Base-by-base conservation (phyloP, 2,888 invertebrate species). In the Melieria crassipennis region DNA sequence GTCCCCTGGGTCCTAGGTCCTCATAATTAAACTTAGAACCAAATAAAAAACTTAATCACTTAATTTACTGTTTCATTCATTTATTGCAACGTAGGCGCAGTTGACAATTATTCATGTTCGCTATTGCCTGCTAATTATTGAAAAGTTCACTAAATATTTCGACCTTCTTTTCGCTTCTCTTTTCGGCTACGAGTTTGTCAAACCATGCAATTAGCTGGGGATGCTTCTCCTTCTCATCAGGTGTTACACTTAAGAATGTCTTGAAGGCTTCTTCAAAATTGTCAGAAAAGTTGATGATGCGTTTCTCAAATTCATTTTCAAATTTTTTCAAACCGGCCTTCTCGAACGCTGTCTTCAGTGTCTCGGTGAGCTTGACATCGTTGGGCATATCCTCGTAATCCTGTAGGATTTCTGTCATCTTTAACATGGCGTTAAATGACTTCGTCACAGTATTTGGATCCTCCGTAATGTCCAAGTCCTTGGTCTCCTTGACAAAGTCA, bases 401-500 rank as follows among this genome's bases (percentile, higher is more conserved):
- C n/a, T 67, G n/a, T 50, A 67, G 48, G 9, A 67, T 67, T 10
- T 50, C 43, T 4, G 67, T 67, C 3, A 67, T 42, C 10, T 57
- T 67, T 45, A 67, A 60, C 67, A 67, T 67, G 42, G 67, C 48
- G 43, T 58, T 60, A 45, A 67, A 67, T 13, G 60, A 60, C 7
- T 58, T n/a, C 48, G 60, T 10, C 4, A 67, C 60, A 16, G 47
- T 58, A n/a, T 48, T 60, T 6, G 5, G 16, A 3, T 50, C 48
- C 13, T 7, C 42, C 13, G 50, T 9, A 9, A 50, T 16, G 5
- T 6, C 9, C 0, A 42, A 5, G 4, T 58, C 5, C 4, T 6
- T 10, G 7, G 48, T 67, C 1, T 47, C 45, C 52, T 67, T 67
- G 0, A 67, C 10, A 16, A 42, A 67, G 10, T 67, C 67, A 5